Base-by-base conservation (phyloP, 2,797 vertebrate genomes). In the Neosilurus hyrtlii region DNA sequence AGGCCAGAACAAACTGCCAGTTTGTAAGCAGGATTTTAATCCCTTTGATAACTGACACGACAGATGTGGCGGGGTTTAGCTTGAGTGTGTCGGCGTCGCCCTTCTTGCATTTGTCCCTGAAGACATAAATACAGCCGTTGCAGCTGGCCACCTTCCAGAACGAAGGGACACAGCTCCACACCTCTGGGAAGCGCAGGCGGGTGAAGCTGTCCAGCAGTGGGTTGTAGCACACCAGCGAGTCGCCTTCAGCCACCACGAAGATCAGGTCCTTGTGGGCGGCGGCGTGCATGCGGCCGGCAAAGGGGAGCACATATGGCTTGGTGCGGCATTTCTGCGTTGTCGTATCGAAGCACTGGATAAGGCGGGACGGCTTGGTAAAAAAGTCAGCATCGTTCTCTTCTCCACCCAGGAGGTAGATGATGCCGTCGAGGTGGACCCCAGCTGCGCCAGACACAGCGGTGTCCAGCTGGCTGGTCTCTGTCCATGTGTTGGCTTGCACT, bases 311-410 rank as follows among this genome's bases (percentile, higher is more conserved):
- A 2, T 99, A 99, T 0, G 96, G 95, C 90, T 99, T 99, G 87
- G 97, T 94, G 0, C 96, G 95, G 89, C 98, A 99, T 80, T 95
- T 97, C 91, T 99, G 96, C 0, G 95, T 92, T 81, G 93, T 93
- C 0, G 96, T 98, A 86, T 98, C 97, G 0, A 98, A 98, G 89
- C 97, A 99, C 92, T 99, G 98, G 88, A 99, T 99, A 83, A 99
- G 94, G 43, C 98, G 95, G 24, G 98, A 99, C 0, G 98, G 97
- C 91, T 98, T 99, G 2, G 97, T 99, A 67, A 99, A 99, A 90
- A 99, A 99, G 94, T 99, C 98, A 93, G 99, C 95, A 91, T 99
- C 98, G 0, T 98, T 99, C 91, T 99, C 98, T 87, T 99, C 98
- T 9, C 98, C 98, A 0, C 98, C 98, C 0, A 99, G 93, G 90